Base-by-base conservation (phyloP, 1,140 invertebrate species). In the Tigriopus japonicus region DNA sequence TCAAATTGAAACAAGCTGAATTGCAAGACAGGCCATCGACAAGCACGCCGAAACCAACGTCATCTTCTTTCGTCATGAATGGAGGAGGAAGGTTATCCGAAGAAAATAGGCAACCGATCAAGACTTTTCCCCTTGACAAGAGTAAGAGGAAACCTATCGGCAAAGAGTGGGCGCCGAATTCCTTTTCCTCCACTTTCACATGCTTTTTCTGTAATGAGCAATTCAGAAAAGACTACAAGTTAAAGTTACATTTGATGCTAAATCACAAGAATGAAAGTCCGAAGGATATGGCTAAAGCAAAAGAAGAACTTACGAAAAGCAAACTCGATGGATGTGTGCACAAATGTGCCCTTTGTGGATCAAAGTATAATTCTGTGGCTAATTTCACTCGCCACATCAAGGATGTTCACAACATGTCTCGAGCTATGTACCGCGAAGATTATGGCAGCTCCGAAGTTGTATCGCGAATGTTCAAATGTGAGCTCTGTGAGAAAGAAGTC, bases 191-290 rank as follows among this genome's bases (percentile, higher is more conserved):
- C 17, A 60, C 17, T 7, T 51, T 61, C 28, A 58, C 59, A 5
- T 61, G 59, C 40, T 61, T n/a, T 17, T 61, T 61, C 59, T 61
- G 59, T 19, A 61, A 56, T 17, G 59, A 53, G 19, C 59, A 55
- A 15, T 61, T 61, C 35, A 17, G 59, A 12, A 49, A 49, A 41
- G 59, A 61, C 51, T 49, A 61, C 35, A 54, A 40, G 23, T 21
- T 61, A 7, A 61, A 61, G 28, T 13, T 35, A 24, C 59, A 61
- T 53, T 15, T 61, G 2, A 54, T 60, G 52, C 19, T 49, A 6
- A 54, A 53, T 15, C 59, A 61, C 40, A 53, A 55, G 23, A 42
- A 55, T 40, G 49, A 56, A 14, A 23, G 42, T 6, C 19, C 43
- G 3, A 21, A 35, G 19, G 49, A 56, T 13, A 61, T 61, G 59